Evolutionary conservation across 2,888 invertebrate species (phyloP), one percentile per base, ranked within the genome.

Genomic region (Allacma fusca): DNA sequence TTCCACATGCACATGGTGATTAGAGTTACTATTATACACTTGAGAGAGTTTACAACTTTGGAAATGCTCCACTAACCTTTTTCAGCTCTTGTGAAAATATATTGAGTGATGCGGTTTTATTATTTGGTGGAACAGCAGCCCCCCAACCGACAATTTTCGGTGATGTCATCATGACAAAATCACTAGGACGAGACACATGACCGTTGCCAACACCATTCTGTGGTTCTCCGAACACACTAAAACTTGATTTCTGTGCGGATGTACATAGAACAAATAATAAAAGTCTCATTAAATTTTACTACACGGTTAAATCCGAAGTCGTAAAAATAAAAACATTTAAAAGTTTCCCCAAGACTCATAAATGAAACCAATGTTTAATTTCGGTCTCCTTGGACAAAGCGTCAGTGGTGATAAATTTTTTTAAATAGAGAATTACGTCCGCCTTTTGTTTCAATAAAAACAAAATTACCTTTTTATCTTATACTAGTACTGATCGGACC

Each of bases 81-180:
- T 83, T 83, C 80, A 82, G 79, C 69, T 83, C 83, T 75, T 82
- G 81, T 13, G 81, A 77, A 69, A 79, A 82, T 75, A 81, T 82
- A 75, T 82, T 83, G 64, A 83, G 80, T 71, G 83, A 83, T 59
- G 80, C 81, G 4, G 83, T 83, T 82, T 83, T 83, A 80, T 80
- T 82, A 74, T 78, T 80, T 77, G 77, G 79, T n/a, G 80, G 74
- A 24, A 79, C 71, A 16, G 81, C 76, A 26, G 72, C 26, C 21
- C 78, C 78, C 83, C 83, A 83, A 24, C 81, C 82, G 9, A 82
- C 81, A 76, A 83, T 81, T 80, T 83, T 83, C 5, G 82, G 81
- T 1, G 81, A 80, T 24, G 79, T 75, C 75, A 81, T 82, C 78
- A 81, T 73, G 9, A 80, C 82, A 74, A 82, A 82, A 71, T 78